phyloP scores from a whole-genome alignment of 2,888 invertebrate genomes.

The Apomyelois bistriatella region DNA sequence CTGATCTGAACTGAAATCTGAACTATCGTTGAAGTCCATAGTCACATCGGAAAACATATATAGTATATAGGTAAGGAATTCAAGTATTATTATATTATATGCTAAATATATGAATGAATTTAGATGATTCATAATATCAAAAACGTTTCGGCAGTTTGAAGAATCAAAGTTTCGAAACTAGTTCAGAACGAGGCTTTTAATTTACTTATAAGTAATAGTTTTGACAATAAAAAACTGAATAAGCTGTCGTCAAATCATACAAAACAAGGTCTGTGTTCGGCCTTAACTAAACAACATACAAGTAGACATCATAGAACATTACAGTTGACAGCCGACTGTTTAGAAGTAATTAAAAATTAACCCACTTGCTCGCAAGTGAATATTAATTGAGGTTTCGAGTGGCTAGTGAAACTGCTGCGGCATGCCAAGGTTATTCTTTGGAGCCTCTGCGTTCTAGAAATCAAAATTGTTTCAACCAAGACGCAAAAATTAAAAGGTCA shows the following conservation, averaged over 20 bases:
- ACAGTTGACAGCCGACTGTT: conserved; percentile 45
- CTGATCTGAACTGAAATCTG: too few relatives aligned
- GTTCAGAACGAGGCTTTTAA: too few relatives aligned
- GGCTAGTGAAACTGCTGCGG: conserved; percentile 18
- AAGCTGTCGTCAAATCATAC: too few relatives aligned
- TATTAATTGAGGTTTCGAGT: conserved; percentile 25
- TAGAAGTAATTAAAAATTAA: conserved; percentile 68
- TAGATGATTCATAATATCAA: too few relatives aligned
- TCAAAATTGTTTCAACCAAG: conserved; percentile 11
- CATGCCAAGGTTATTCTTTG: conserved; percentile 17
- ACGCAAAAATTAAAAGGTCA: too few relatives aligned
- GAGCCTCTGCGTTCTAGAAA: neutral
- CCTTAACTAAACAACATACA: neutral
- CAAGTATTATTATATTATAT: too few relatives aligned
- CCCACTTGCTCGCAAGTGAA: conserved; percentile 41
- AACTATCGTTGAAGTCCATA: too few relatives aligned
- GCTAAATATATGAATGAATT: neutral
- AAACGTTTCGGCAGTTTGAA: too few relatives aligned
- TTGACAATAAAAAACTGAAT: neutral
- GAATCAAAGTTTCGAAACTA: too few relatives aligned
- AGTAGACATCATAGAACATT: conserved; percentile 43
- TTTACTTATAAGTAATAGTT: too few relatives aligned
- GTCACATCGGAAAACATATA: too few relatives aligned
- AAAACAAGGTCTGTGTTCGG: neutral
- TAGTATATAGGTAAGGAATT: too few relatives aligned